Evolutionary conservation across 2,797 vertebrate species (phyloP).

Genomic region (Anguilla pacifica): DNA sequence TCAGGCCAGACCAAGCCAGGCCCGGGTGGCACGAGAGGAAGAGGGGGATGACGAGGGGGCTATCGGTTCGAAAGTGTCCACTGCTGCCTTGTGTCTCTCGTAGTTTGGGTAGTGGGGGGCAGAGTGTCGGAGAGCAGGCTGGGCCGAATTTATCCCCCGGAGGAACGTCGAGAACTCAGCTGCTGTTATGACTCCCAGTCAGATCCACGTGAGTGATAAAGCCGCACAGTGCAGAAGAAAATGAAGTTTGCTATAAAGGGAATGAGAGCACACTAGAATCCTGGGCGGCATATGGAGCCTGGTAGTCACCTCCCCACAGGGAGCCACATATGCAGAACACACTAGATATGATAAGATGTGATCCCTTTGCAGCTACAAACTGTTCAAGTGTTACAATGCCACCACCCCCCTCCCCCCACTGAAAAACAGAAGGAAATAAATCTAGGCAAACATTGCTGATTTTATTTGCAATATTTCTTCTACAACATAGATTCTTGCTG

Average conservation of each 20-base stretch:
- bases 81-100: slow-evolving; percentile 10
- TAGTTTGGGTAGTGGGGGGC: not conserved
- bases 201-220: not conserved
- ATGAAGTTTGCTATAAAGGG: slow-evolving; percentile 28
- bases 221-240: not conserved
- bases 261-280: slow-evolving; percentile 15
- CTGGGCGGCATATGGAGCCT: not conserved
- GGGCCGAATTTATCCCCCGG: not conserved
- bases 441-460: not conserved
- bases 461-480: slow-evolving; percentile 2
- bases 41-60: not conserved
- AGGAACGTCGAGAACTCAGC: slow-evolving; percentile 7
- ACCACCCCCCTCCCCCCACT: slow-evolving; percentile 47
- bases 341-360: slow-evolving; percentile 43
- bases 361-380: slow-evolving; percentile 51
- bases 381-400: slow-evolving; percentile 48
- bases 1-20: not conserved
- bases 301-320: not conserved
- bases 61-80: slow-evolving; percentile 32
- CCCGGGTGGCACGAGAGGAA: slow-evolving; percentile 15
- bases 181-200: not conserved
- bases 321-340: slow-evolving; percentile 45
- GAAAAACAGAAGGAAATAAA: slow-evolving; percentile 20
- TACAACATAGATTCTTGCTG: not conserved
- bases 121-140: not conserved